Conservation (phyloP, 1,140 invertebrate species). For the Sycophila sp. region DNA sequence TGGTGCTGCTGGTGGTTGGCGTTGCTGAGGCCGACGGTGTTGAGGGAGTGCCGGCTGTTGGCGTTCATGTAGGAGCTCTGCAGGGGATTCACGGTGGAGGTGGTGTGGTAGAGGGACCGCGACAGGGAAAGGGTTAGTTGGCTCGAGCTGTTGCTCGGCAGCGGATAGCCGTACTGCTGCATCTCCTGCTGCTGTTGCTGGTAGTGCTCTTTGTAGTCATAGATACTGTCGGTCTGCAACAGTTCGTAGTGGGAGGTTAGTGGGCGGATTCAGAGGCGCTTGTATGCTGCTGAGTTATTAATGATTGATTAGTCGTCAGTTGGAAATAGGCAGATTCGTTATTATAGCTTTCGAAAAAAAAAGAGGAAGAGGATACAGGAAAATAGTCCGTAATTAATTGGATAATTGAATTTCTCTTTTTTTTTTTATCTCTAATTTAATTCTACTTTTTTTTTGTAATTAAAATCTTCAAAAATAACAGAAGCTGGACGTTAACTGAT, state of each 20-base stretch:
- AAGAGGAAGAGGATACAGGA: too few species aligned
- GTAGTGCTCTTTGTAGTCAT: slow-evolving; percentile 64
- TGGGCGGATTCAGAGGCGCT: slow-evolving; percentile 10
- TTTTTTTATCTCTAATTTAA: too few species aligned
- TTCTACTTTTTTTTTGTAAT: too few species aligned
- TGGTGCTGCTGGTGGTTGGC: slow-evolving; percentile 36
- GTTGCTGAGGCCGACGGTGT: slow-evolving; percentile 7
- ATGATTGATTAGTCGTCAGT: too few species aligned
- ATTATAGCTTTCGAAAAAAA: too few species aligned
- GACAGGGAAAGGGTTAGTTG: slow-evolving; percentile 64
- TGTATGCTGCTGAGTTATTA: too few species aligned
- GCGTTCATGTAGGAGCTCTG: slow-evolving; percentile 58
- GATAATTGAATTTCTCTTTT: too few species aligned
- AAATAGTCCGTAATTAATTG: too few species aligned
- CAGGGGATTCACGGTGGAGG: slow-evolving; percentile 58
- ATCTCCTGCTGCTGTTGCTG: slow-evolving; percentile 61
- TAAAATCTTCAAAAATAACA: too few species aligned
- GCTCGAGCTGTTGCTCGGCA: slow-evolving; percentile 63
- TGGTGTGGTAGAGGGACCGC: slow-evolving; percentile 59
- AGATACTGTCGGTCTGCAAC: slow-evolving; percentile 63
- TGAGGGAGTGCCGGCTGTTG: slow-evolving; percentile 52
- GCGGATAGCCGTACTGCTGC: slow-evolving; percentile 61
- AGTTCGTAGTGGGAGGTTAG: slow-evolving; percentile 52
- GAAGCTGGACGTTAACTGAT: too few species aligned
- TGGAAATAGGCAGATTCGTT: too few species aligned